These are phyloP conservation scores for Rotaria sp. DNA, from an alignment of 2,888 invertebrate species.

Conservation along the genomic window DNA sequence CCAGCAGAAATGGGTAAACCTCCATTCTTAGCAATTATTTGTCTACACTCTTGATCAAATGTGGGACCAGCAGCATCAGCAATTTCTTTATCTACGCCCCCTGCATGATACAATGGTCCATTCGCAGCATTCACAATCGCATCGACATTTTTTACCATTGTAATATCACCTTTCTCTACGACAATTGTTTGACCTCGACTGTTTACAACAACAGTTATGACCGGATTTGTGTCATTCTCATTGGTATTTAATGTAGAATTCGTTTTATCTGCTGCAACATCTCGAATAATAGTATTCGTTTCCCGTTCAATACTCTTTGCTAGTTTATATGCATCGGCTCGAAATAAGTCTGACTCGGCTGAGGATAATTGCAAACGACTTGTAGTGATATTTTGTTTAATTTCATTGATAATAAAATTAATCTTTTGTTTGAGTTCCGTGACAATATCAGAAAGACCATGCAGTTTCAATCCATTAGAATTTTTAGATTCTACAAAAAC, in stretches of 20 bases:
- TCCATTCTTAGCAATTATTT: background rate
- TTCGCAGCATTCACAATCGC: background rate
- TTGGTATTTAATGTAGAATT: background rate
- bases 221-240: background rate
- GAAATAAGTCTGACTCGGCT: background rate
- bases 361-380: background rate
- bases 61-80: background rate
- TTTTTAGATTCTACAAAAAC: background rate
- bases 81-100: background rate
- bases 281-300: background rate
- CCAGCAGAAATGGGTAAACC: slow-evolving; percentile 42
- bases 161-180: background rate
- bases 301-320: background rate
- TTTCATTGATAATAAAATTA: background rate
- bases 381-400: background rate
- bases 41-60: background rate
- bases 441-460: background rate
- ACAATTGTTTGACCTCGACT: background rate
- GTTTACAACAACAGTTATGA: background rate
- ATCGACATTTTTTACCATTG: background rate
- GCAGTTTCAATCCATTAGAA: background rate
- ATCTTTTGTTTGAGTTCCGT: background rate
- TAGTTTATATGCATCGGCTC: background rate
- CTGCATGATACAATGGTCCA: background rate
- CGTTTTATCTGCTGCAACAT: background rate